These are phyloP conservation scores for Cydia strobilella DNA, from an alignment of 1,140 invertebrate species.

Conservation along the genomic window DNA sequence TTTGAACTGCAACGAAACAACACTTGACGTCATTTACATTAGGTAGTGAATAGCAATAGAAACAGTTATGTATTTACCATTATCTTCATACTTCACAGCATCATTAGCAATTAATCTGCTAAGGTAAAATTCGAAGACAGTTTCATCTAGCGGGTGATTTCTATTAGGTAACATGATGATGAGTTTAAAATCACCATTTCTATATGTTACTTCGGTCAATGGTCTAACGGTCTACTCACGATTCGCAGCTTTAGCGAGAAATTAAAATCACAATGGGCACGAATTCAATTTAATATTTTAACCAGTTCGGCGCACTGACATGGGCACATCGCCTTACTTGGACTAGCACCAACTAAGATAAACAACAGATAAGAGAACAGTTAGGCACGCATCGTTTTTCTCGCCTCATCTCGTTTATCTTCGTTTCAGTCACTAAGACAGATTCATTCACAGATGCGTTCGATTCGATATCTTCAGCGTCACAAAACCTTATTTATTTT, in stretches of 20 bases:
- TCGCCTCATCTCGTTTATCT: conserved; percentile 18
- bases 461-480: background rate
- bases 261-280: background rate
- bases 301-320: background rate
- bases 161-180: background rate
- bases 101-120: conserved; percentile 23
- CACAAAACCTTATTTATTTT: background rate
- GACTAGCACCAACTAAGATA: conserved; percentile 28
- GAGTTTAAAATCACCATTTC: background rate
- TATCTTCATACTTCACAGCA: conserved; percentile 10
- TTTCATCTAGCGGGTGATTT: background rate
- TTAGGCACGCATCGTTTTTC: conserved; percentile 18
- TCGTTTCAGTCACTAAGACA: background rate
- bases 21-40: background rate
- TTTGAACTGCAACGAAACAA: background rate
- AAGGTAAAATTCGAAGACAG: conserved; percentile 8
- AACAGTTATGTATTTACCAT: conserved; percentile 10
- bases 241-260: background rate
- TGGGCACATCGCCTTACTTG: conserved; percentile 18
- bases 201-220: background rate
- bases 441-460: conserved; percentile 1
- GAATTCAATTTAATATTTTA: background rate
- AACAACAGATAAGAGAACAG: conserved; percentile 28
- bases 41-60: background rate
- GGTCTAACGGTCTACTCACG: background rate